Base-by-base conservation (phyloP, 30 jellyfish, hydroid and myxozoan species). In the Aurelia sp. region DNA sequence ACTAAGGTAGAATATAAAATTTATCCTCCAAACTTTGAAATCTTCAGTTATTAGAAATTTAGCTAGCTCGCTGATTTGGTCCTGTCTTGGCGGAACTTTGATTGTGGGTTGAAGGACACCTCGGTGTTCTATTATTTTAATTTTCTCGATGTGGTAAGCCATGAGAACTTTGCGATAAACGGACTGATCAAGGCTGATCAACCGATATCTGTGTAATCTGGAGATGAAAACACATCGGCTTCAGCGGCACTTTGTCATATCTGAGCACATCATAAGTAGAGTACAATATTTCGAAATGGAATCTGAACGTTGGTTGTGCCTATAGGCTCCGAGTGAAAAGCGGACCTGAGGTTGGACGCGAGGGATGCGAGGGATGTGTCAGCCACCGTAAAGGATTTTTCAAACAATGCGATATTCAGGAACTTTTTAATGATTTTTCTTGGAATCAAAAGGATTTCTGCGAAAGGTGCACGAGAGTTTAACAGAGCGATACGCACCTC, bases 121-220 rank as follows among this genome's bases (percentile, higher is more conserved):
- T 61, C 83, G 21, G 69, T 72, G 67, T 50, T 66, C 23, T 72
- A 51, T 18, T 72, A 72, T 72, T 72, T 72, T 21, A 59, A 23
- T 18, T 71, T 74, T 21, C 59, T 74, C 64, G 50, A 74, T 78
- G 89, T 52, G 89, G 89, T 78, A 62, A 78, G 71, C 89, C 89
- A 60, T 51, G 30, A 62, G 33, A 41, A 64, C 89, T 62, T 78
- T 79, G 67, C 80, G 67, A 10, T 64, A 78, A 66, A 78, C 48
- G 21, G 89, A 58, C 65, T 48, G 81, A 78, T 78, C 89, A 78
- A 79, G 89, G 41, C 65, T 48, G 81, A 78, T 78, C 89, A 78
- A 79, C 73, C 37, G 81, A 78, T 78, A 78, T 62, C 67, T 47
- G 10, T 6, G 67, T 78, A 78, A 78, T 62, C 89, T 78, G 37